Conservation (phyloP, 2,888 invertebrate species). For the Hylaea fasciaria region DNA sequence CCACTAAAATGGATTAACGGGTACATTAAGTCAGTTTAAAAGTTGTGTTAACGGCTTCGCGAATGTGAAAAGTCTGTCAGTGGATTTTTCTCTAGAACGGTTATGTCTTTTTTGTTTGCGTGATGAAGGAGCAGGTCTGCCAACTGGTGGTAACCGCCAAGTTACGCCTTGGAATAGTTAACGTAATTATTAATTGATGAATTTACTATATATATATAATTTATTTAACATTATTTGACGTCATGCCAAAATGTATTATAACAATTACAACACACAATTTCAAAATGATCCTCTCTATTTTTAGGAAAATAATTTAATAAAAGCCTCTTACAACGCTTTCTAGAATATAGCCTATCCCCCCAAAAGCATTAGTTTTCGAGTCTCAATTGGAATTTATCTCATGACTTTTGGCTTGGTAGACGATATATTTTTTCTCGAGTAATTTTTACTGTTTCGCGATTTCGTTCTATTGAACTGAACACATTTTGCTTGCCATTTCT, state of each 20-base stretch:
- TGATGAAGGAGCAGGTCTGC: not conserved
- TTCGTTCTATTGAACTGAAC: constrained; percentile 14
- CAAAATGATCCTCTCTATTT: too few species aligned
- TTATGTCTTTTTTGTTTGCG: constrained; percentile 5
- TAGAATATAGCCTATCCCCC: too few species aligned
- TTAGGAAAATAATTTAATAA: too few species aligned
- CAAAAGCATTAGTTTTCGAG: too few species aligned
- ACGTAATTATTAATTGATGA: too few species aligned
- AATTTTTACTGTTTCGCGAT: constrained; percentile 1
- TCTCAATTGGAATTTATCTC: too few species aligned
- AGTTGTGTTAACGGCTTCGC: constrained; percentile 42
- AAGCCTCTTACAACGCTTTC: too few species aligned
- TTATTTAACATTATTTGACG: too few species aligned
- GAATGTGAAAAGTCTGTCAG: constrained; percentile 43
- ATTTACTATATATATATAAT: too few species aligned
- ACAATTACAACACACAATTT: too few species aligned
- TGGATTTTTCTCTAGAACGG: constrained; percentile 11
- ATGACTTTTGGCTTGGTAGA: not conserved
- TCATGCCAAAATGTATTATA: too few species aligned
- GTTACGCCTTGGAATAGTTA: too few species aligned
- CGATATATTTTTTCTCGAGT: not conserved
- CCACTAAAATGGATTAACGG: constrained; percentile 55
- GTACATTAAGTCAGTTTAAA: constrained; percentile 47
- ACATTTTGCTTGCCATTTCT: constrained; percentile 44
- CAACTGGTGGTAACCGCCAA: not conserved